Evolutionary conservation across 2,113 vertebrate genomes (phyloP), one percentile per base, ranked within the genome.

Genomic region (Neodon shergylaensis): DNA sequence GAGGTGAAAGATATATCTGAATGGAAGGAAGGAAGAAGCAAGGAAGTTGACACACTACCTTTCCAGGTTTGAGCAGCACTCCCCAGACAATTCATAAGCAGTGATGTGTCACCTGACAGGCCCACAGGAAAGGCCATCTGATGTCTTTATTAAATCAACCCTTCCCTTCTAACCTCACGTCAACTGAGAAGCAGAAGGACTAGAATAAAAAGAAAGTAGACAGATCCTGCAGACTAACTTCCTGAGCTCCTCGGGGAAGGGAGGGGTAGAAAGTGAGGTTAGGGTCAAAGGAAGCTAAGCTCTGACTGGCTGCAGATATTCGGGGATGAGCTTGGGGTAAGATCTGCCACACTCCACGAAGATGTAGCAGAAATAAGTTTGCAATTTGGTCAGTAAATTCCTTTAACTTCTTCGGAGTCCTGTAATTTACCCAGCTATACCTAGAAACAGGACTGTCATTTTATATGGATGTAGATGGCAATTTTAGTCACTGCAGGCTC

Each of bases 351-450:
- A 83, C 90, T 95, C 58, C 61, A 95, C 63, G 79, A 96, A 97
- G 92, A 88, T 49, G 24, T 91, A 82, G 68, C 39, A 89, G 39
- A 95, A 94, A 96, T 95, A 52, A 94, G 72, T 92, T 88, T 52
- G 77, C 54, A 92, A 87, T 95, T 95, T 95, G 84, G 52, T 92
- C 54, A 96, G 82, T 70, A 95, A 95, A 94, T 92, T 88, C 73
- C 39, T 87, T 94, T 91, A 94, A 91, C 73, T 95, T 61, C 42
- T 88, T 94, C 79, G 81, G 72, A 95, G 73, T 96, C 96, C 88
- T 90, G 42, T 14, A 95, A 92, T 96, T 96, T 91, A 92, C 66
- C 79, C 82, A 42, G 58, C 72, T 97, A 77, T 86, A 92, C 61
- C 87, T 78, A 90, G 86, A 72, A 95, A 92, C 77, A 95, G 94